Percentiles rank a stretch among this genome's conserved stretches.
Evolutionary conservation across 2,113 vertebrate genomes (phyloP).

Genomic region (Siphamia tubifer): DNA sequence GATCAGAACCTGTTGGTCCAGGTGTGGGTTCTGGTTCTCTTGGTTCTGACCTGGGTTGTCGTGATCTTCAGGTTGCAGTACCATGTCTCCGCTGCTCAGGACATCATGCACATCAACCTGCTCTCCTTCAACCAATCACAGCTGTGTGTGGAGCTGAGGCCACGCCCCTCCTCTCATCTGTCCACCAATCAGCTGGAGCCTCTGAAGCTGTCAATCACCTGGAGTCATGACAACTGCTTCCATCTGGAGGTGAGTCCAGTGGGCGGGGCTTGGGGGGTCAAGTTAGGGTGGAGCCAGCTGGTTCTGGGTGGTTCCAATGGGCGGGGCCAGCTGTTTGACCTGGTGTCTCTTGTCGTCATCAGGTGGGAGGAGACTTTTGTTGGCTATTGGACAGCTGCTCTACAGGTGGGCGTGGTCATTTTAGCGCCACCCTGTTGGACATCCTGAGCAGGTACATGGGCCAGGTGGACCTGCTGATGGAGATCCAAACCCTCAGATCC

Average conservation of each 20-base stretch:
- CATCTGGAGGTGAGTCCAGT: constrained; percentile 65
- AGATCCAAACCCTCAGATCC: constrained; percentile 70
- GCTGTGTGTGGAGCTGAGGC: constrained; percentile 69
- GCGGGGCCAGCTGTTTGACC: too few species aligned
- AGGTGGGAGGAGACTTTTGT: constrained; percentile 55
- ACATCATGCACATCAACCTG: constrained; percentile 57
- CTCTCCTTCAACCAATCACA: constrained; percentile 59
- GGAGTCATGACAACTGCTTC: constrained; percentile 59
- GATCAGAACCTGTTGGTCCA: too few species aligned
- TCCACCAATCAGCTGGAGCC: constrained; percentile 54
- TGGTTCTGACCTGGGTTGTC: neutral
- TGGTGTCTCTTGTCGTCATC: neutral
- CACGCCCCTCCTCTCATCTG: neutral
- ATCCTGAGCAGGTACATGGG: constrained; percentile 64
- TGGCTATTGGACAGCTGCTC: constrained; percentile 52
- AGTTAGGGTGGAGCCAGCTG: too few species aligned
- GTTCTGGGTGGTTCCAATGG: too few species aligned
- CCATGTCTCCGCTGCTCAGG: constrained; percentile 14
- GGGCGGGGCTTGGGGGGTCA: too few species aligned
- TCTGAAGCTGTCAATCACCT: constrained; percentile 57
- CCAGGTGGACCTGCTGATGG: constrained; percentile 74
- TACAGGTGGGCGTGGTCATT: constrained; percentile 28
- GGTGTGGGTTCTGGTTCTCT: neutral
- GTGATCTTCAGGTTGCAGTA: constrained; percentile 67
- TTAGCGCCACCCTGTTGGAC: constrained; percentile 66